These are phyloP conservation scores for Allygus modestus DNA, from an alignment of 2,888 invertebrate species.

Conservation along the genomic window DNA sequence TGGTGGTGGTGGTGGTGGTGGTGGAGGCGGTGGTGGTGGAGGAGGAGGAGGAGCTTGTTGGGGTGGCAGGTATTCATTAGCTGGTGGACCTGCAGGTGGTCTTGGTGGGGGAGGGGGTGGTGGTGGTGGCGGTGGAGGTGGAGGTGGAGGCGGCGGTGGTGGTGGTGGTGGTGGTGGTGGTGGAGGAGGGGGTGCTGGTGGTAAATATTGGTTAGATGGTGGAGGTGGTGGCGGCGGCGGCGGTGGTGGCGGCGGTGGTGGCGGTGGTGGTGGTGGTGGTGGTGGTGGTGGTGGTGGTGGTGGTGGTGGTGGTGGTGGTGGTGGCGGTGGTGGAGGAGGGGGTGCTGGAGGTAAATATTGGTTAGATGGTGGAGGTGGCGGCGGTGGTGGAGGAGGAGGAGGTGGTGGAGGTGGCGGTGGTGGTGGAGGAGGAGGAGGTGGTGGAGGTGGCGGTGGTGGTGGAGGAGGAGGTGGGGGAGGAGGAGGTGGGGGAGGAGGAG, in stretches of 20 bases:
- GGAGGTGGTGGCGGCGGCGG: constrained; percentile 58
- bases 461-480: constrained; percentile 59
- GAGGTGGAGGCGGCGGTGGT: constrained; percentile 55
- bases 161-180: constrained; percentile 44
- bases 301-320: constrained; percentile 53
- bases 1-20: constrained; percentile 55
- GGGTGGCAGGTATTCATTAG: constrained; percentile 15
- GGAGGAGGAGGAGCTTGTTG: constrained; percentile 36
- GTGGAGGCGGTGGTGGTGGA: constrained; percentile 53
- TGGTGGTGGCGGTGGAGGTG: constrained; percentile 57
- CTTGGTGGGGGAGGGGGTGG: neutral
- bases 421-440: constrained; percentile 55
- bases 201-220: constrained; percentile 37
- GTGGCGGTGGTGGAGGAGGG: constrained; percentile 48
- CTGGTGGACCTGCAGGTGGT: constrained; percentile 31
- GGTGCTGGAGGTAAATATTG: constrained; percentile 20
- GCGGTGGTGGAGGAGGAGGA: constrained; percentile 56
- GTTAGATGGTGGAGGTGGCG: constrained; percentile 45
- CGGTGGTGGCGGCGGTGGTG: neutral
- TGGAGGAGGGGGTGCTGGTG: constrained; percentile 25
- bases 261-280: constrained; percentile 45
- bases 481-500: constrained; percentile 45
- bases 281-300: constrained; percentile 46
- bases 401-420: constrained; percentile 56
- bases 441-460: constrained; percentile 54